Base-by-base conservation (phyloP, 2,797 vertebrate genomes). In the Tangara arthus region DNA sequence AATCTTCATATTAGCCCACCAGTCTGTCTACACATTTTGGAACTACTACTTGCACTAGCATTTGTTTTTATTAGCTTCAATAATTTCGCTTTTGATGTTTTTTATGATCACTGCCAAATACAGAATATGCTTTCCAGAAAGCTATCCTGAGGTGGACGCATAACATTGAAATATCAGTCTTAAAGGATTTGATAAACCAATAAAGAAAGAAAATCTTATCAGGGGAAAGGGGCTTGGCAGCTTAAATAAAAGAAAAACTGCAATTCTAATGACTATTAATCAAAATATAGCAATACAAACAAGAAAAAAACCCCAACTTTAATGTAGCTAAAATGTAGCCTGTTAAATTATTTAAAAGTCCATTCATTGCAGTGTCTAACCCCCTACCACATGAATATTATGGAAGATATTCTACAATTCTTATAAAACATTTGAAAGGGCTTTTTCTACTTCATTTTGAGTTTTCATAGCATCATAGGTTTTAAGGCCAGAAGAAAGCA, bases 251-350 rank as follows among this genome's bases (percentile, higher is more conserved):
- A 88, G 27, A 89, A 26, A 52, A 26, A 18, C 15, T 73, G 30
- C 23, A 47, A 41, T 77, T 91, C 23, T 65, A 73, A 41, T 66
- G 44, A 56, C 11, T 41, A 9, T 63, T 93, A 22, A 66, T 69
- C 15, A 85, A 85, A 80, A 70, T 42, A 53, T 16, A 82, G 71
- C 12, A n/a, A 77, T 60, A 41, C 10, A 80, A 82, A 42, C 9
- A 41, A 47, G 17, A 9, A 57, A 66, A 64, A 32, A 0, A 0
- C 0, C 8, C 2, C 8, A 15, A 34, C 19, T 59, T 37, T 44
- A 84, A 75, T 35, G 12, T 47, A 82, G 21, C 13, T 35, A 79
- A 82, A 84, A 82, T 41, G 23, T 39, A 47, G 41, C 22, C 37
- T 53, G 22, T 47, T 61, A 39, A 30, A 60, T 37, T 61, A 57